Evolutionary conservation across 2,888 invertebrate genomes (phyloP), one percentile per base, ranked within the genome.

Genomic region (Parnassius mnemosyne): DNA sequence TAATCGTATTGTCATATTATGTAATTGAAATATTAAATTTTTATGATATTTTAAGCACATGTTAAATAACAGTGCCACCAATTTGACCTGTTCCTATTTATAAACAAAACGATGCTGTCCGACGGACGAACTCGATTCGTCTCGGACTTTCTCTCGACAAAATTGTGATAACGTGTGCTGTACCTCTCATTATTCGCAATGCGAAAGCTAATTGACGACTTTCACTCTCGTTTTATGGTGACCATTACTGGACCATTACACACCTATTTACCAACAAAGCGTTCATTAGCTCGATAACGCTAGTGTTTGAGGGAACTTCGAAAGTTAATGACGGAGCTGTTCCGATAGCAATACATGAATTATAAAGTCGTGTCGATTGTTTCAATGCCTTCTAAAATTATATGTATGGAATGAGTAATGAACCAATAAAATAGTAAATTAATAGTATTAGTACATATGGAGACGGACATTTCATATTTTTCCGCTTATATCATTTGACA

Each of bases 61-160:
- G 7, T 34, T 34, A 7, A 34, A 25, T 25, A 25, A 34, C 34
- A 34, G 34, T 9, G 53, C n/a, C n/a, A 13, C 10, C 34, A 53
- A 42, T 10, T 25, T 53, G 46, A 57, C 42, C 43, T 61, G 49
- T 51, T 13, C 58, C 54, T 53, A 47, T 65, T 64, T 59, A 53
- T 56, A 42, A 56, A 53, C 56, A 63, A 53, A 57, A 62, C 42
- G 61, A 53, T 57, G 65, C 70, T 67, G 67, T 60, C 66, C 72
- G 71, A 75, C 72, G 72, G 71, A 75, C 74, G 71, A 74, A 74
- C 73, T 69, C 69, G 72, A 68, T 70, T 71, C 72, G 70, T 69
- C 71, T 78, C 74, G 74, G 70, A 81, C 89, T 89, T 89, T 89
- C 87, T 74, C 70, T 80, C 81, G 78, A 83, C 83, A 81, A 84